Percentiles rank a stretch among this genome's conserved stretches.
Evolutionary conservation across 2,797 vertebrate species (phyloP).

Genomic region (Adrianichthys oophorus): DNA sequence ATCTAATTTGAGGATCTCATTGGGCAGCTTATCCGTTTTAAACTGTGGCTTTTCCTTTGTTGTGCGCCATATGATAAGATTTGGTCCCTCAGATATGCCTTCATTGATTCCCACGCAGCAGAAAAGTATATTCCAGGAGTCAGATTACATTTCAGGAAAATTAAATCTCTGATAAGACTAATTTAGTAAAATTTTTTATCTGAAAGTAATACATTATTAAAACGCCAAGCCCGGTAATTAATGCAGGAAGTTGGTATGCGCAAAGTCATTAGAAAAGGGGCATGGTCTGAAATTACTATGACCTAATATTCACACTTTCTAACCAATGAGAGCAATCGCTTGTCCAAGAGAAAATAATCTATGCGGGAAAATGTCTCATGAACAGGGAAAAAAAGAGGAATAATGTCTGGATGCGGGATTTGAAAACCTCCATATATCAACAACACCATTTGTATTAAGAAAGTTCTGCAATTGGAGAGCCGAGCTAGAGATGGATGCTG

Average conservation of each 20-base stretch:
- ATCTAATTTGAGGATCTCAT: neutral
- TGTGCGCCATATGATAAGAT: neutral
- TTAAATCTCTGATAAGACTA: neutral
- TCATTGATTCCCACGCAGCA: neutral
- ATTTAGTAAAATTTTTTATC: neutral
- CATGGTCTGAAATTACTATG: too few relatives aligned
- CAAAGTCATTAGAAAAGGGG: too few relatives aligned
- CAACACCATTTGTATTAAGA: neutral
- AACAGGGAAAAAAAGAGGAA: neutral
- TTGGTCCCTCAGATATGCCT: slow-evolving; percentile 1
- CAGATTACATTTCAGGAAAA: neutral
- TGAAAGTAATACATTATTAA: too few relatives aligned
- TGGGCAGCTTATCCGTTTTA: neutral
- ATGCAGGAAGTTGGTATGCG: too few relatives aligned
- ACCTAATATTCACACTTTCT: too few relatives aligned
- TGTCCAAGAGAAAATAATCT: neutral
- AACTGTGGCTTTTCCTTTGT: neutral
- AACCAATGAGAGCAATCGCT: neutral
- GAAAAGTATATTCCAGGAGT: neutral
- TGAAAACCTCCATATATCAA: neutral
- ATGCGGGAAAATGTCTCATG: neutral
- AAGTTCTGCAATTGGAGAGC: neutral
- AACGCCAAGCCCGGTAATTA: too few relatives aligned
- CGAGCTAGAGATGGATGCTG: neutral
- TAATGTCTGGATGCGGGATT: neutral